Evolutionary conservation across 2,888 invertebrate genomes (phyloP).

Genomic region (Dyspetes luteomarginatus): DNA sequence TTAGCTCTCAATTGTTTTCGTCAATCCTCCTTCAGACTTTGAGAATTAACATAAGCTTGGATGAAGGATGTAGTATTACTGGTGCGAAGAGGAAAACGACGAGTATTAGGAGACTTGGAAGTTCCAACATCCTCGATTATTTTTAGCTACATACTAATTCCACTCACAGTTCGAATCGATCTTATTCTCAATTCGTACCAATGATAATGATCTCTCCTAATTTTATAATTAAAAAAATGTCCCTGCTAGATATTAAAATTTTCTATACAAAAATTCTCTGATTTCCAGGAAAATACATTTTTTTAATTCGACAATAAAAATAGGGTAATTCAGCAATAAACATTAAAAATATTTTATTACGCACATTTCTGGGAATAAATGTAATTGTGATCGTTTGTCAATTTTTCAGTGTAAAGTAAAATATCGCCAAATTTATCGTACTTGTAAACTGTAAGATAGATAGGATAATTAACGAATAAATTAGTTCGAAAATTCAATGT

Average conservation of each 20-base stretch:
- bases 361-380: too few relatives aligned
- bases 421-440: too few relatives aligned
- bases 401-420: too few relatives aligned
- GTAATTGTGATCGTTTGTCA: too few relatives aligned
- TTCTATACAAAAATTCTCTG: too few relatives aligned
- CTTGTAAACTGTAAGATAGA: not conserved
- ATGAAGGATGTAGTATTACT: conserved; percentile 80
- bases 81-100: conserved; percentile 64
- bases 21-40: conserved; percentile 68
- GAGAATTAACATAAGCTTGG: conserved; percentile 83
- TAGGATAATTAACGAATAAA: not conserved
- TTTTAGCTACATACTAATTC: conserved; percentile 73
- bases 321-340: too few relatives aligned
- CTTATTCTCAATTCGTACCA: conserved; percentile 5
- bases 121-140: conserved; percentile 75
- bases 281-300: too few relatives aligned
- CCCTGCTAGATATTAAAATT: too few relatives aligned
- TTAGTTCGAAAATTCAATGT: not conserved
- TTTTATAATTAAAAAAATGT: too few relatives aligned
- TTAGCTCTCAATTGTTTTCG: conserved; percentile 83
- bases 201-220: not conserved
- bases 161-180: conserved; percentile 20
- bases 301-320: too few relatives aligned
- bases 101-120: conserved; percentile 36
- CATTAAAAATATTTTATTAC: too few relatives aligned